These are phyloP conservation scores for Lipotes vexillifer DNA, from an alignment of 2,113 vertebrate species.

Conservation along the genomic window DNA sequence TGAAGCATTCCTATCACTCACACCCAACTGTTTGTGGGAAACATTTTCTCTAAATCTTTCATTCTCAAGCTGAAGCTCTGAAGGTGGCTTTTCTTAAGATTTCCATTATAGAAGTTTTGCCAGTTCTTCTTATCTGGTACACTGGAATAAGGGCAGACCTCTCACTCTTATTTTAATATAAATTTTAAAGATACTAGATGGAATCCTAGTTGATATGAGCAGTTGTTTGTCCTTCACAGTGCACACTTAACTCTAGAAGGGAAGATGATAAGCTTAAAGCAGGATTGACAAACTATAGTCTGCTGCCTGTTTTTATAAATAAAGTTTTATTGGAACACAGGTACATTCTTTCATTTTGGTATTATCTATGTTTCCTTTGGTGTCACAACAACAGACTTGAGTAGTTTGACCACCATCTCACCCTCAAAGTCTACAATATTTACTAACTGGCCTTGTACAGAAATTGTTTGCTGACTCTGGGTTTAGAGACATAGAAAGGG, in stretches of 20 bases:
- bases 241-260: not conserved
- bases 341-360: not conserved
- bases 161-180: not conserved
- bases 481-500: not conserved
- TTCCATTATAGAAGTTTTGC: not conserved
- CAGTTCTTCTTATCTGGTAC: not conserved
- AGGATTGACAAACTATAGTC: not conserved
- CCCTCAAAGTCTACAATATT: not conserved
- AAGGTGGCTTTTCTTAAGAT: not conserved
- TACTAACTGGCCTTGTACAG: not conserved
- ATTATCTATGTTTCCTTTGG: not conserved
- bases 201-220: not conserved
- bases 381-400: not conserved
- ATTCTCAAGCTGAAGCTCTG: not conserved
- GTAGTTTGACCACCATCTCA: not conserved
- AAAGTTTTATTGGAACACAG: not conserved
- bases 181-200: not conserved
- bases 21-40: not conserved
- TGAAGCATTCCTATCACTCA: not conserved
- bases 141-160: not conserved
- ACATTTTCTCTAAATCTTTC: not conserved
- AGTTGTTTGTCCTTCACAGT: not conserved
- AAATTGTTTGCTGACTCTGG: not conserved
- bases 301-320: not conserved
- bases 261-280: not conserved